These are phyloP conservation scores for Diuraphis noxia DNA, from an alignment of 1,140 invertebrate genomes.

Conservation along the genomic window DNA sequence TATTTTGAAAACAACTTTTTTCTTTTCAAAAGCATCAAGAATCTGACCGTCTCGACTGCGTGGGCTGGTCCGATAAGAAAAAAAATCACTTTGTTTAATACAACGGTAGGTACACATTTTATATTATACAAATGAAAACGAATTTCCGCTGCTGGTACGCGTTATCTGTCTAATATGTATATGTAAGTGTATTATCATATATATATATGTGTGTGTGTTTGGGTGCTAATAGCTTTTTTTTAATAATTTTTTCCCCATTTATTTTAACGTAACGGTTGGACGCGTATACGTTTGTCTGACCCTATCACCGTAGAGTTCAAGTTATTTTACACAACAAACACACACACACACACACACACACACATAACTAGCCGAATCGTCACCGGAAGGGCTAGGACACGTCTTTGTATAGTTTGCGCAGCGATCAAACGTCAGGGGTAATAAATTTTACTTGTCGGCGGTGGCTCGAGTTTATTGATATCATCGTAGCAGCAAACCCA, in stretches of 20 bases:
- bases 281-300: background rate
- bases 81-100: constrained; percentile 4
- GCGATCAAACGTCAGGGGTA: constrained; percentile 23
- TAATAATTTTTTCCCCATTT: constrained; percentile 9
- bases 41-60: background rate
- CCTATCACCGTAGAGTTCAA: background rate
- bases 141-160: background rate
- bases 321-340: background rate
- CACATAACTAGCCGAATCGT: background rate
- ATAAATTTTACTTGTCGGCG: constrained; percentile 12
- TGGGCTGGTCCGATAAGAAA: background rate
- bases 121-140: background rate
- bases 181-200: background rate
- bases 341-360: background rate
- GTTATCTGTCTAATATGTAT: background rate
- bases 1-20: background rate
- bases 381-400: background rate
- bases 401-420: background rate
- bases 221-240: background rate
- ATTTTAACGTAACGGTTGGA: constrained; percentile 6
- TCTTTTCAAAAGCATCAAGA: background rate
- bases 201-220: background rate
- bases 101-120: background rate
- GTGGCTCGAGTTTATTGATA: background rate
- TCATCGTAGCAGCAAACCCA: background rate